Base-by-base conservation (phyloP, 2,888 invertebrate species). In the Chrysomela aeneicollis region DNA sequence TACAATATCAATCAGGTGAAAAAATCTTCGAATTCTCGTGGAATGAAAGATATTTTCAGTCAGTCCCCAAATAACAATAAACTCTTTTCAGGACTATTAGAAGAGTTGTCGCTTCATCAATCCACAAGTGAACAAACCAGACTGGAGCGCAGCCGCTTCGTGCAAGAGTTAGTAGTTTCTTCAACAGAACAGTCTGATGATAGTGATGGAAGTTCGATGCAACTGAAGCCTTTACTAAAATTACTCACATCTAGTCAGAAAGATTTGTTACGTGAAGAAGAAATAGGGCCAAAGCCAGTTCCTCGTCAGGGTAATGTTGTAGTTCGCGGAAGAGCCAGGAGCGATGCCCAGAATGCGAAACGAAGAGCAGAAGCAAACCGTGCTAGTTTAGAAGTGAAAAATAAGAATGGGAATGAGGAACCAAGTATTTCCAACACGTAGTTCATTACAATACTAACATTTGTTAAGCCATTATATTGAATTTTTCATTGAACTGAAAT, bases 101-200 rank as follows among this genome's bases (percentile, higher is more conserved):
- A 82, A 86, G 83, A 79, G 84, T 86, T 81, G 83, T 89, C 80
- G 82, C 86, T 78, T 86, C 42, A 42, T 12, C 84, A 86, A 76
- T 84, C 86, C 70, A 83, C 83, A 59, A 78, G 84, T 63, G 88
- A 88, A 73, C 82, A 86, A 73, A 85, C 86, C 74, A 85, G 87
- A 67, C 87, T 87, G 67, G 89, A 90, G 81, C 85, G 87, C 67
- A 87, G 87, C 78, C 84, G 89, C 76, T 92, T 90, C 83, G 88
- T 90, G 68, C 90, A 90, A 82, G 89, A 91, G 81, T 81, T 92
- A 73, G 82, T 91, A 72, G 82, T 91, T 73, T 88, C 89, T 42
- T 87, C 89, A 15, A 70, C 73, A 9, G 66, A 70, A 57, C 71
- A 72, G 30, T 52, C 63, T n/a, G 64, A 67, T 37, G 59, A 69